Evolutionary conservation across 2,113 vertebrate genomes (phyloP).

Genomic region (Tenrec ecaudatus): DNA sequence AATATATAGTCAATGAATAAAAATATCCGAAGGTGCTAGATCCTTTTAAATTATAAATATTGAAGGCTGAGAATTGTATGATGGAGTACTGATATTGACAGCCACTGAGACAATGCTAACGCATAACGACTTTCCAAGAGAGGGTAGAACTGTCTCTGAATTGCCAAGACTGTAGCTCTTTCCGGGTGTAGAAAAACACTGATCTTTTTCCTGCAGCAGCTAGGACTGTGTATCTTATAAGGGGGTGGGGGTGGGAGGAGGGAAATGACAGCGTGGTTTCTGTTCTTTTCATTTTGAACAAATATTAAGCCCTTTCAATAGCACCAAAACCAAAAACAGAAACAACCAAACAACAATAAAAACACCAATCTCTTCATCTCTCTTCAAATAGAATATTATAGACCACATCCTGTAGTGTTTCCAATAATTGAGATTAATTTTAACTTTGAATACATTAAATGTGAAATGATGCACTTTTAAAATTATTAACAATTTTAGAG

Average conservation of each 20-base stretch:
- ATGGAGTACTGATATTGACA: no score
- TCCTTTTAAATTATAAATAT: background rate
- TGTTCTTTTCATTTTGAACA: background rate
- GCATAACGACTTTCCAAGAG: no score
- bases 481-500: background rate
- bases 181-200: no score
- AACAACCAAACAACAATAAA: background rate
- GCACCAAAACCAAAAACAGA: background rate
- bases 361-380: background rate
- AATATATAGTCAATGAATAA: slow-evolving; percentile 35
- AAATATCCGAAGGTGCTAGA: background rate
- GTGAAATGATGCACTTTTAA: background rate
- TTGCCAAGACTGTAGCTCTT: no score
- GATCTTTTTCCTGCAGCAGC: no score
- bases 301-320: background rate
- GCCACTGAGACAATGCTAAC: no score
- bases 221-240: background rate
- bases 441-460: background rate
- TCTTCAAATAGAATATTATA: background rate
- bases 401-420: background rate
- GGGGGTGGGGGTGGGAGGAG: background rate
- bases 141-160: no score
- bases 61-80: background rate
- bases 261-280: background rate
- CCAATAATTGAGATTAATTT: background rate